A percentile compares a stretch with the other conserved stretches of the same genome.
Conservation (phyloP, 37 sponge, comb jelly and placozoan species). For the Mnemiopsis leidyi region DNA sequence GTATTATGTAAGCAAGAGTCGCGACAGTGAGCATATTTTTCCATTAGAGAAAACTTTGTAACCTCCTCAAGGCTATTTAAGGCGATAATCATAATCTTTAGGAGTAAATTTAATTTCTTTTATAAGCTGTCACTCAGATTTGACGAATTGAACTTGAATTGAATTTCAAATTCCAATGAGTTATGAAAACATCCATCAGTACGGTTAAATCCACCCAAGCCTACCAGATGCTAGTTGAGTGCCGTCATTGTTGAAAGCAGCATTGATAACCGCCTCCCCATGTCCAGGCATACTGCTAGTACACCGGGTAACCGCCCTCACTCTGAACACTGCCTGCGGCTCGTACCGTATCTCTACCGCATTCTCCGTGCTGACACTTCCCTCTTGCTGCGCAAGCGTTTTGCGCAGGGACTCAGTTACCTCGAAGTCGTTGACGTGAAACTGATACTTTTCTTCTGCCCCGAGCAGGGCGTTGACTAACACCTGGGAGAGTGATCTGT, state of each 20-base stretch:
- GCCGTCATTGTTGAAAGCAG: constrained; percentile 28
- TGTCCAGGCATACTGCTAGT: constrained; percentile 85
- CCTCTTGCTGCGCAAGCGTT: constrained; percentile 7
- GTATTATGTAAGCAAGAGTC: too few species aligned
- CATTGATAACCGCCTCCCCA: constrained; percentile 39
- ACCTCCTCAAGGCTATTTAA: too few species aligned
- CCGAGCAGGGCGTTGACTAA: constrained; percentile 35
- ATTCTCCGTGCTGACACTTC: constrained; percentile 27
- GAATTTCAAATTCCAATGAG: too few species aligned
- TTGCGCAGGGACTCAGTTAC: constrained; percentile 53
- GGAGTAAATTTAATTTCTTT: too few species aligned
- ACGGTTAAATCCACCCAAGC: not conserved
- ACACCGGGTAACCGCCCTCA: constrained; percentile 84
- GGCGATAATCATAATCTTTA: too few species aligned
- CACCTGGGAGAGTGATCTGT: too few species aligned
- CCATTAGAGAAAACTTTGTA: too few species aligned
- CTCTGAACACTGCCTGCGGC: constrained; percentile 79
- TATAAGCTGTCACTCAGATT: too few species aligned
- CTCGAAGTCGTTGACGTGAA: constrained; percentile 50
- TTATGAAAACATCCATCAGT: too few species aligned
- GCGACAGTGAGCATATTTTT: too few species aligned
- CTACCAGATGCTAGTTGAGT: constrained; percentile 54
- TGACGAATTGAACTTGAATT: too few species aligned
- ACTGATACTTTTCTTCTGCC: constrained; percentile 56
- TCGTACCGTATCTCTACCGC: constrained; percentile 41